phyloP scores from a whole-genome alignment of 1,140 invertebrate genomes.

The Sinonovacula constricta region DNA sequence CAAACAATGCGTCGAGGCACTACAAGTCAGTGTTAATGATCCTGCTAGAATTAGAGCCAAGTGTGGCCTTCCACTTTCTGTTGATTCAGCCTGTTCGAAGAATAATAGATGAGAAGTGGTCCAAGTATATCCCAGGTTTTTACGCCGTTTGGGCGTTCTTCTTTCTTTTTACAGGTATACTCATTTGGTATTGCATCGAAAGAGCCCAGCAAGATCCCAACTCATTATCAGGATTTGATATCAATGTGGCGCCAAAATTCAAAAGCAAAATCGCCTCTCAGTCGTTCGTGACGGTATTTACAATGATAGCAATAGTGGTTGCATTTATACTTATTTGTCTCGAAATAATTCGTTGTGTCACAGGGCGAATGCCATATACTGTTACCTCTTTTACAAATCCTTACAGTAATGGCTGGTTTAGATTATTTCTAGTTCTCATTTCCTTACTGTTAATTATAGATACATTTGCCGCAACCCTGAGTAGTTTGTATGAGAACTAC shows the following conservation, averaged over 20 bases:
- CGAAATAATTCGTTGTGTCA: constrained; percentile 3
- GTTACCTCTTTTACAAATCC: constrained; percentile 10
- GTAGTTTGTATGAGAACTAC: no score
- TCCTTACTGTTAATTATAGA: constrained; percentile 59
- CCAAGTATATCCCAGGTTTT: constrained; percentile 34
- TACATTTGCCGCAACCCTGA: constrained; percentile 33
- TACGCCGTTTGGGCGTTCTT: constrained; percentile 49
- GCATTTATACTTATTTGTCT: constrained; percentile 28
- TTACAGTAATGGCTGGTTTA: constrained; percentile 33
- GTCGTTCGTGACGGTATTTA: constrained; percentile 5
- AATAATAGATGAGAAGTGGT: constrained; percentile 57
- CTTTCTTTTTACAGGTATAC: constrained; percentile 34
- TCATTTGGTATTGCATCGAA: constrained; percentile 56
- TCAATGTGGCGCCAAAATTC: constrained; percentile 3
- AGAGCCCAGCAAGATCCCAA: constrained; percentile 5
- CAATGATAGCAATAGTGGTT: constrained; percentile 34
- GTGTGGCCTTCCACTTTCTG: constrained; percentile 52
- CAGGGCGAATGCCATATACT: constrained; percentile 19
- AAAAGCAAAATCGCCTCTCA: constrained; percentile 2
- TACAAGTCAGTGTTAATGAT: constrained; percentile 54
- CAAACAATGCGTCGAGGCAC: constrained; percentile 12
- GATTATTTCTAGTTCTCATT: constrained; percentile 55
- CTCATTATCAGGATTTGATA: constrained; percentile 1
- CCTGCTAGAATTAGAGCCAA: constrained; percentile 41
- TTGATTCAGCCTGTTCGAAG: constrained; percentile 42